Base-by-base conservation (phyloP, 2,888 invertebrate genomes). In the Mesorhabditis spiculigera region DNA sequence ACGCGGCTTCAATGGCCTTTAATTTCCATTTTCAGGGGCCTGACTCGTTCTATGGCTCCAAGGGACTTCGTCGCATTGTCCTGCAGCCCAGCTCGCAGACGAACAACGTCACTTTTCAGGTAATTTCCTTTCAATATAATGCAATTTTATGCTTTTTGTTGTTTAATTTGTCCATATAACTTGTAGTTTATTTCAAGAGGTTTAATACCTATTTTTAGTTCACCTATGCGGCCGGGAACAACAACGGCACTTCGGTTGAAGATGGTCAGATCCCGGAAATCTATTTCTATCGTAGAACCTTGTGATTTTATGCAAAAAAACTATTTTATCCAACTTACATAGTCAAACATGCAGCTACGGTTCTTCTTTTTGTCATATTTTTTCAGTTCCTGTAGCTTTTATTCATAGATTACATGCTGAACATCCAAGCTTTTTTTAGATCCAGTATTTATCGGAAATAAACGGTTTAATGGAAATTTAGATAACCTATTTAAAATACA, bases 191-290 rank as follows among this genome's bases (percentile, higher is more conserved):
- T 50, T n/a, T 16, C 43, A 5, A 69, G 45, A 43, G 71, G 0
- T 43, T 6, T 13, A 16, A 65, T 71, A 28, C 50, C 75, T 8
- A n/a, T 91, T 91, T 93, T 86, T 91, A 91, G 85, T 93, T 93
- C 87, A 91, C 91, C 4, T 92, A 91, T 85, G 92, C 92, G 3
- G 91, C 92, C 16, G 92, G 92, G 10, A 92, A 92, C 86, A 93
- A 93, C 86, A 85, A 85, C 72, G 85, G 93, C 0, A 93, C 93
- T 3, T 92, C 92, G 0, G 92, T 93, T 2, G 92, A 93, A 83
- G 92, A 92, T 86, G 93, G 93, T 65, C 93, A 93, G 87, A 92
- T 93, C 78, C 93, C 93, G 8, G 92, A 93, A 86, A 91, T 93
- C 73, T 91, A 93, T 80, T 93, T 93, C 88, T 92, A 76, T 63